Percentiles rank a stretch among this genome's conserved stretches.
Conservation (phyloP, 2,113 vertebrate species). For the Mixornis gularis region DNA sequence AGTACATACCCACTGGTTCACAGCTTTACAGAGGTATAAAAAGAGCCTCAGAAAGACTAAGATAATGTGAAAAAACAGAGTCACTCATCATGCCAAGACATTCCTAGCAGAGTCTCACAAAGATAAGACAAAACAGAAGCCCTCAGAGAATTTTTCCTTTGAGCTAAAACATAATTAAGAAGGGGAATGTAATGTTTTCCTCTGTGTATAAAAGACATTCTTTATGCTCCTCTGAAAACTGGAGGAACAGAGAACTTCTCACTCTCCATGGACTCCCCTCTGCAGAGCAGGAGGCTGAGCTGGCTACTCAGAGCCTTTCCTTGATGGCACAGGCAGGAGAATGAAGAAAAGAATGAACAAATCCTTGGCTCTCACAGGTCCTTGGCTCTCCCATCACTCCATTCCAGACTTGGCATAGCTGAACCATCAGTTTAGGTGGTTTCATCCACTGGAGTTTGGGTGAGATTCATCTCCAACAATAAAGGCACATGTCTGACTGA, state of each 20-base stretch:
- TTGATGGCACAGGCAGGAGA: not conserved
- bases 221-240: not conserved
- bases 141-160: not conserved
- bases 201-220: not conserved
- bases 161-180: not conserved
- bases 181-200: not conserved
- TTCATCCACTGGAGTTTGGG: not conserved
- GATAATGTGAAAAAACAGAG: constrained; percentile 6
- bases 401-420: accelerated
- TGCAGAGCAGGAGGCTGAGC: not conserved
- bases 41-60: not conserved
- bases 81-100: not conserved
- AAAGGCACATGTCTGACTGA: not conserved
- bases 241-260: not conserved
- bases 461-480: not conserved
- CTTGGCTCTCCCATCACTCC: not conserved
- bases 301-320: not conserved
- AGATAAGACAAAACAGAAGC: not conserved
- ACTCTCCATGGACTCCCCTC: not conserved
- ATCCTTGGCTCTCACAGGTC: not conserved
- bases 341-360: not conserved
- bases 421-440: not conserved
- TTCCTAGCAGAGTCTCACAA: not conserved
- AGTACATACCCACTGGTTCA: constrained; percentile 5
- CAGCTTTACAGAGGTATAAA: constrained; percentile 36